Conservation (phyloP, 2,797 vertebrate genomes). For the Liasis olivaceus region DNA sequence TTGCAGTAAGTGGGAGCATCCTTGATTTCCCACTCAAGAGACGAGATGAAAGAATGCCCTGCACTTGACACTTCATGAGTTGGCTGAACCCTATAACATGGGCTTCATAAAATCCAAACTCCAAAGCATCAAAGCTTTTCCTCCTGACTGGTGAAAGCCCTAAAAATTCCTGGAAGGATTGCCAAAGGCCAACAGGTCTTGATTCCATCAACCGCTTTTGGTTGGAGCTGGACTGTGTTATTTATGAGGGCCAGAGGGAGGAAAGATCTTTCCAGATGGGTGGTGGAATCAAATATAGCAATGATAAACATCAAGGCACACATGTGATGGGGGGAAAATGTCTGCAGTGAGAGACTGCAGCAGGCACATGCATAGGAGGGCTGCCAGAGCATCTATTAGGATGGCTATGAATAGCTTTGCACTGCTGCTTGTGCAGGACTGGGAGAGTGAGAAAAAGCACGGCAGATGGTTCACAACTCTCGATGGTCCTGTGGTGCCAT, state of each 20-base stretch:
- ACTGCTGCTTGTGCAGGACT: accelerated
- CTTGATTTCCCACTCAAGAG: constrained; percentile 52
- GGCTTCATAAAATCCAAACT: constrained; percentile 72
- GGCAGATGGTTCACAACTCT: neutral
- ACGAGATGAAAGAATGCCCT: constrained; percentile 73
- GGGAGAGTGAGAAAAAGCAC: neutral
- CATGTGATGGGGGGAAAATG: constrained; percentile 47
- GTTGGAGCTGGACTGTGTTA: constrained; percentile 68
- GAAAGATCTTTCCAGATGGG: constrained; percentile 71
- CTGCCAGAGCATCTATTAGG: neutral
- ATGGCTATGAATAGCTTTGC: accelerated
- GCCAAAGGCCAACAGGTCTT: constrained; percentile 71
- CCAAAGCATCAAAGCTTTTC: constrained; percentile 71
- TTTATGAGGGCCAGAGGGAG: constrained; percentile 67
- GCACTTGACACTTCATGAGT: constrained; percentile 69
- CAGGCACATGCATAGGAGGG: constrained; percentile 4
- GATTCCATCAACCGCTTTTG: constrained; percentile 69
- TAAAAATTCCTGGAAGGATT: constrained; percentile 72
- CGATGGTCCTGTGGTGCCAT: neutral
- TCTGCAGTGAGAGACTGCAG: constrained; percentile 26
- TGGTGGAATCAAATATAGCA: constrained; percentile 68
- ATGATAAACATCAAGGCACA: constrained; percentile 70
- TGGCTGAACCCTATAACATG: constrained; percentile 71
- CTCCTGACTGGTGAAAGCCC: constrained; percentile 69
- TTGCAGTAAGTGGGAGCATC: constrained; percentile 64